Conservation (phyloP, 2,113 vertebrate species). For the Nyctereutes procyonoides region DNA sequence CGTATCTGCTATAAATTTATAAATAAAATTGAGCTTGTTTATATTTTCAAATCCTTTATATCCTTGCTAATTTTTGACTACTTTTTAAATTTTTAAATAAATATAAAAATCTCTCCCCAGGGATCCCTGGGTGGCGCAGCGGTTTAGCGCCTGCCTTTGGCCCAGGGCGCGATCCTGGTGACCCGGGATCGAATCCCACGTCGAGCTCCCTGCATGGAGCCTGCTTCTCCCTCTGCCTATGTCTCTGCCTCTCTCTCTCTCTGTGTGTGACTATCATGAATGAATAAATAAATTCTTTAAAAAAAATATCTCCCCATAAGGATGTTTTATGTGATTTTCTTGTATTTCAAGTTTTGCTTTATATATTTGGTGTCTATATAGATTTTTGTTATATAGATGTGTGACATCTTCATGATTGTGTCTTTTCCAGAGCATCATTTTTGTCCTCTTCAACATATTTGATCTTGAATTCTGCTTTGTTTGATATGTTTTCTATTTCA, state of each 20-base stretch:
- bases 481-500: constrained; percentile 27
- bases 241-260: no score
- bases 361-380: not conserved
- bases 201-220: no score
- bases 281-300: no score
- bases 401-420: constrained; percentile 24
- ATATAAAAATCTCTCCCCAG: not conserved
- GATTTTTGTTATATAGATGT: constrained; percentile 12
- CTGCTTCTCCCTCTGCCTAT: no score
- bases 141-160: no score
- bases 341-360: constrained; percentile 43
- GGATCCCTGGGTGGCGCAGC: no score
- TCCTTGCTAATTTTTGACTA: constrained; percentile 38
- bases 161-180: no score
- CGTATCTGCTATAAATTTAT: not conserved
- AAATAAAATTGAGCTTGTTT: constrained; percentile 18
- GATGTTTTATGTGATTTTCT: not conserved
- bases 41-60: constrained; percentile 8
- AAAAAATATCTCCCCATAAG: not conserved
- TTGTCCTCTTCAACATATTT: not conserved
- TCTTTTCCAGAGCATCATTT: not conserved
- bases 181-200: no score
- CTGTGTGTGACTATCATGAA: no score
- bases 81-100: constrained; percentile 53
- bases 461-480: constrained; percentile 30